Conservation (phyloP, 2,888 invertebrate genomes). For the Lasioglossum oenotherae region DNA sequence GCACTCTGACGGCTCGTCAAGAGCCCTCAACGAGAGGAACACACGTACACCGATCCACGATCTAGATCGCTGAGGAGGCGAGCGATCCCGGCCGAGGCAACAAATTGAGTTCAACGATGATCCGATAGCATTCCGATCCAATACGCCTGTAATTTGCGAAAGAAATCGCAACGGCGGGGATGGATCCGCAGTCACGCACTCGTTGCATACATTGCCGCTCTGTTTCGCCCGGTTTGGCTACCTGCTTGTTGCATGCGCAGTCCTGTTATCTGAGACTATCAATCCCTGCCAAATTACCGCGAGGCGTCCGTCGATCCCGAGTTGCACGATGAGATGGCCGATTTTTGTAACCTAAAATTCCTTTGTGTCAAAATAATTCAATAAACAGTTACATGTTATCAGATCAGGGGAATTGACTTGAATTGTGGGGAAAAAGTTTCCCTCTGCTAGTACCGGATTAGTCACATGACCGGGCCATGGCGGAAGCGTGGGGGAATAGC, state of each 20-base stretch:
- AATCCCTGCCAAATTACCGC: constrained; percentile 42
- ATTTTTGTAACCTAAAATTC: not conserved
- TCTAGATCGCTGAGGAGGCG: constrained; percentile 53
- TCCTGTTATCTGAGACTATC: constrained; percentile 31
- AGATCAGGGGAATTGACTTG: too few species aligned
- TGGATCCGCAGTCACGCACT: constrained; percentile 50
- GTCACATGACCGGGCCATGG: too few species aligned
- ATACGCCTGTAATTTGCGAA: constrained; percentile 66
- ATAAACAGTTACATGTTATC: not conserved
- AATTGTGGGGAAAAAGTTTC: too few species aligned
- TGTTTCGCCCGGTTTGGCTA: constrained; percentile 17
- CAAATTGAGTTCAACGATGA: constrained; percentile 69
- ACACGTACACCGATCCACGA: constrained; percentile 42
- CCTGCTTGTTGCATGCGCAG: constrained; percentile 26
- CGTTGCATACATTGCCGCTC: constrained; percentile 37
- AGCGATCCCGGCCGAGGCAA: constrained; percentile 36
- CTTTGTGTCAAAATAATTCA: not conserved
- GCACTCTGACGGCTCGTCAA: constrained; percentile 13
- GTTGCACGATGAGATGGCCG: not conserved
- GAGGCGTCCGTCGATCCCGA: not conserved
- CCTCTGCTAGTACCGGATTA: too few species aligned
- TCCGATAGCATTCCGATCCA: constrained; percentile 61
- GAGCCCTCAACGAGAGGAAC: constrained; percentile 25
- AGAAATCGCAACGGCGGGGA: constrained; percentile 56
- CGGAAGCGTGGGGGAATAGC: too few species aligned